phyloP scores from a whole-genome alignment of 2,113 vertebrate genomes.

The Tretioscincus oriximinensis region DNA sequence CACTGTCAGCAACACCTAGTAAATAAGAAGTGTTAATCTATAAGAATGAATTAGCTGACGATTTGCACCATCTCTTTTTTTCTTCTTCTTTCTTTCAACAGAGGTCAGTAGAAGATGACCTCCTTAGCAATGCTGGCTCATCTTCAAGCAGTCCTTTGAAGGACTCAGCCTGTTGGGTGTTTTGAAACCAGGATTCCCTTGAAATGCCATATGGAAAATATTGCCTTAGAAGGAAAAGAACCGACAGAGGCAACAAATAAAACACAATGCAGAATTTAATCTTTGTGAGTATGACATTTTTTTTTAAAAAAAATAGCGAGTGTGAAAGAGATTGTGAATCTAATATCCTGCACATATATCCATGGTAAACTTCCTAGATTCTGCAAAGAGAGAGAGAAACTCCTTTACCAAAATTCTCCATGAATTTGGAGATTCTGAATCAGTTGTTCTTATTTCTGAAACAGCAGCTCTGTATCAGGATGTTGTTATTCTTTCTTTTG shows the following conservation, averaged over 20 bases:
- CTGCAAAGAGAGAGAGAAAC: neutral
- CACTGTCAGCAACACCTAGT: neutral
- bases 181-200: slow-evolving; percentile 15
- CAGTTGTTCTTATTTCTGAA: neutral
- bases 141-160: neutral
- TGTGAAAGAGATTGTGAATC: neutral
- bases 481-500: neutral
- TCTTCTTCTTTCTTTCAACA: no score
- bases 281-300: neutral
- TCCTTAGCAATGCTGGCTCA: neutral
- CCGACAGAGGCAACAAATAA: neutral
- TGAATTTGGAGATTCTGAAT: neutral
- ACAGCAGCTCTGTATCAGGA: neutral
- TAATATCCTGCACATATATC: neutral
- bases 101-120: slow-evolving; percentile 7
- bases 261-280: slow-evolving; percentile 12
- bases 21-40: neutral
- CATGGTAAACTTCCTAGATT: neutral
- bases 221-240: slow-evolving; percentile 24
- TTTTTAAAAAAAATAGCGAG: no score
- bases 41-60: neutral
- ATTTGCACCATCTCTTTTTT: neutral
- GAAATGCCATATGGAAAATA: slow-evolving; percentile 21
- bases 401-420: neutral
- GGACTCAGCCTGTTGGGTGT: neutral